phyloP scores from a whole-genome alignment of 1,140 invertebrate species.

The Drosophila sucinea region DNA sequence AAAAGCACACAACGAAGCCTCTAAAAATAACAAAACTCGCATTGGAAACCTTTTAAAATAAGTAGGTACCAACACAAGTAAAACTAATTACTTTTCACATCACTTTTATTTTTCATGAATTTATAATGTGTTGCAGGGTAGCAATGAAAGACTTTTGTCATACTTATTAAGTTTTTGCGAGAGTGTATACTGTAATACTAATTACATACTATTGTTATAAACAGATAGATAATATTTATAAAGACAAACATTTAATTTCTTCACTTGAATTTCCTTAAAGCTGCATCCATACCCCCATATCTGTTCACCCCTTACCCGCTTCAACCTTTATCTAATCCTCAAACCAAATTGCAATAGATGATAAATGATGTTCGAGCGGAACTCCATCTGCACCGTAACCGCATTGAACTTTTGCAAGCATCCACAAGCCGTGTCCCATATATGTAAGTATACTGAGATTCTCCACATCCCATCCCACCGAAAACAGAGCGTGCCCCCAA shows the following conservation, averaged over 20 bases:
- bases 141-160: no score
- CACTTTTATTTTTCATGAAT: no score
- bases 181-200: no score
- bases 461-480: neutral
- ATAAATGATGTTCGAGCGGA: constrained; percentile 67
- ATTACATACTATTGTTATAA: no score
- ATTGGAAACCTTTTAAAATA: no score
- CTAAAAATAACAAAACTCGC: no score
- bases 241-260: neutral
- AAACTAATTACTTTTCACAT: no score
- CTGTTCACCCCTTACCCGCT: neutral
- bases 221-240: no score
- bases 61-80: no score
- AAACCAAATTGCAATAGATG: constrained; percentile 74
- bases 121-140: no score
- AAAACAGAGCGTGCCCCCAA: neutral
- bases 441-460: neutral
- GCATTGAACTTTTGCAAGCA: constrained; percentile 45
- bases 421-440: constrained; percentile 23
- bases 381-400: constrained; percentile 58
- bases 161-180: no score
- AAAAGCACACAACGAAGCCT: no score
- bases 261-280: constrained; percentile 15
- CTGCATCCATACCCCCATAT: constrained; percentile 17
- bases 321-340: constrained; percentile 24